A percentile compares a stretch with the other conserved stretches of the same genome.
Conservation (phyloP, 2,797 vertebrate genomes). For the Acanthornis magna region DNA sequence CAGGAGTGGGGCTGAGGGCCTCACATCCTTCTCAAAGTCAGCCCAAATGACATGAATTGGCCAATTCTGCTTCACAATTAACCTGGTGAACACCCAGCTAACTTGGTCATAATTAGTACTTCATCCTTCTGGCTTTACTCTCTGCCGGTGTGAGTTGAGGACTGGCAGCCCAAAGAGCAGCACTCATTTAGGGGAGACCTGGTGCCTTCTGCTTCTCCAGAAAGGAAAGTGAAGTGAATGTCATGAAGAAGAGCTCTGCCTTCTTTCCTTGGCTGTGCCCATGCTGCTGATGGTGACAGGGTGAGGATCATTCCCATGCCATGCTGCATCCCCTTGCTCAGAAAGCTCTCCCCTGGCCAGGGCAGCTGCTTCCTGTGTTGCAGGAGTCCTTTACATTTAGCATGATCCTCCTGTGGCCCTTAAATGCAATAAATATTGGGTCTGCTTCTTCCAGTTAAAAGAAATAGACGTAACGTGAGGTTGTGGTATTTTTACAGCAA, state of each 20-base stretch:
- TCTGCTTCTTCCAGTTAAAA: not conserved
- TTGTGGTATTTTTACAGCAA: not conserved
- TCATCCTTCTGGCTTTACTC: not conserved
- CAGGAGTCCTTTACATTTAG: not conserved
- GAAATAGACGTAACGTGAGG: not conserved
- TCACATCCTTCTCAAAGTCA: not conserved
- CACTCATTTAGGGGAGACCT: not conserved
- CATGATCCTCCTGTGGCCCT: not conserved
- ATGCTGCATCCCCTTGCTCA: too few species aligned
- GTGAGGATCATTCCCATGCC: not conserved
- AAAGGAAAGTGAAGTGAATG: not conserved
- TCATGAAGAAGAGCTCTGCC: not conserved
- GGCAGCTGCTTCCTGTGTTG: not conserved
- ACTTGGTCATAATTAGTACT: accelerated
- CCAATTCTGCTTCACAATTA: not conserved
- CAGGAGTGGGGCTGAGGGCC: not conserved
- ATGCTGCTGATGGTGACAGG: not conserved
- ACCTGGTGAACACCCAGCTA: not conserved
- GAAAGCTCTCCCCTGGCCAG: accelerated
- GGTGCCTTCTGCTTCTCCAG: not conserved
- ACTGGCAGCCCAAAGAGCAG: not conserved
- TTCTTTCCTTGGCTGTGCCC: not conserved
- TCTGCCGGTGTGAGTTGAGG: not conserved
- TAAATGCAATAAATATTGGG: not conserved
- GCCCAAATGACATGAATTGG: not conserved